Conservation (phyloP, 2,888 invertebrate species). For the Oeneis ivallda region DNA sequence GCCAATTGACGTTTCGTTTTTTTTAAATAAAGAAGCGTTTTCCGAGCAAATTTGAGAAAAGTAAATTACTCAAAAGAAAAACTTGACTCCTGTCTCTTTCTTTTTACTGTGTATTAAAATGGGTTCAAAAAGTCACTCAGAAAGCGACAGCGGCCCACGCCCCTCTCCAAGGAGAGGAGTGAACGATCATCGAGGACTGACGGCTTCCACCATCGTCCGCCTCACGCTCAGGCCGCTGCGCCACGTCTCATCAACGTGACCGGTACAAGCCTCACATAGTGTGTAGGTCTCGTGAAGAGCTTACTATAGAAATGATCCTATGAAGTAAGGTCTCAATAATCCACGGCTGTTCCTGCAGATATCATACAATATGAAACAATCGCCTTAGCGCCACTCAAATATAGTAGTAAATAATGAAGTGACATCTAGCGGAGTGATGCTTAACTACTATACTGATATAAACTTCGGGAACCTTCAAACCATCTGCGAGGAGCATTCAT, state of each 20-base stretch:
- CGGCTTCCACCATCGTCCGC: constrained; percentile 40
- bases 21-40: no score
- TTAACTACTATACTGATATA: constrained; percentile 3
- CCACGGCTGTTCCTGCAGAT: background rate
- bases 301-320: constrained; percentile 32
- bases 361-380: background rate
- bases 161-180: constrained; percentile 32
- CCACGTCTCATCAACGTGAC: constrained; percentile 51
- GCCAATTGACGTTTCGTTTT: no score
- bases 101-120: no score
- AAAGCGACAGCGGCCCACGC: constrained; percentile 48
- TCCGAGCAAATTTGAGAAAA: no score
- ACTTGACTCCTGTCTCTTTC: no score
- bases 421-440: constrained; percentile 14
- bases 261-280: constrained; percentile 44
- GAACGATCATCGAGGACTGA: constrained; percentile 54
- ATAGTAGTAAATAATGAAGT: background rate
- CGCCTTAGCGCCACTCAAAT: background rate
- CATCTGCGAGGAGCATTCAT: background rate
- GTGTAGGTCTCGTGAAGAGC: constrained; percentile 37
- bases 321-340: constrained; percentile 13
- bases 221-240: constrained; percentile 49
- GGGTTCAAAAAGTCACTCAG: constrained; percentile 42
- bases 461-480: background rate
- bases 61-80: background rate